A percentile compares a stretch with the other conserved stretches of the same genome.
Conservation (phyloP, 1,140 invertebrate species). For the Drepana arcuata region DNA sequence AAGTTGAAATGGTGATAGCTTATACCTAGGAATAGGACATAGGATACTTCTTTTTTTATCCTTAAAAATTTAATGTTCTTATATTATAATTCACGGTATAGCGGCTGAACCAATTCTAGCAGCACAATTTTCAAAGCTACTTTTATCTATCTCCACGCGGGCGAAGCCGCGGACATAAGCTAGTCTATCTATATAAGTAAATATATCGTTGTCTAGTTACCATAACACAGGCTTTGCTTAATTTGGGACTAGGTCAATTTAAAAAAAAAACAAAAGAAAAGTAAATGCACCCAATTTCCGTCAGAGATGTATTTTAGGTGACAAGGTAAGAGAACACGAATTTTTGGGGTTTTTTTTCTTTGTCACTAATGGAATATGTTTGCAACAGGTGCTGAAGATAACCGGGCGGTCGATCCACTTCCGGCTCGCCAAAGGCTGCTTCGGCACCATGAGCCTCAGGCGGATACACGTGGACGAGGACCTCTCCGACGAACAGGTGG, state of each 20-base stretch:
- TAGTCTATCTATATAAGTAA: too few relatives aligned
- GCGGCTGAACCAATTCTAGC: too few relatives aligned
- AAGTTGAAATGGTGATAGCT: too few relatives aligned
- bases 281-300: not conserved
- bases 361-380: too few relatives aligned
- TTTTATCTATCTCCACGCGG: too few relatives aligned
- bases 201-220: not conserved
- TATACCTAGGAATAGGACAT: too few relatives aligned
- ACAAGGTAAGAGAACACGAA: not conserved
- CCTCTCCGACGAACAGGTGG: slow-evolving; percentile 39
- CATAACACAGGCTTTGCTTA: not conserved
- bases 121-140: too few relatives aligned
- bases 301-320: not conserved
- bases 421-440: slow-evolving; percentile 23
- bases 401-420: slow-evolving; percentile 34
- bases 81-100: too few relatives aligned
- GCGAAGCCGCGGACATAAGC: too few relatives aligned
- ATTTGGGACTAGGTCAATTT: not conserved
- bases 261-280: not conserved
- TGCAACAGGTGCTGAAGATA: slow-evolving; percentile 49
- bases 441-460: slow-evolving; percentile 33
- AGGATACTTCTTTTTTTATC: too few relatives aligned
- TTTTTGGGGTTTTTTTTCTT: slow-evolving; percentile 1
- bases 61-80: too few relatives aligned
- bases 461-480: slow-evolving; percentile 45